Evolutionary conservation across 2,888 invertebrate genomes (phyloP).

Genomic region (Epinotia brunnichana): DNA sequence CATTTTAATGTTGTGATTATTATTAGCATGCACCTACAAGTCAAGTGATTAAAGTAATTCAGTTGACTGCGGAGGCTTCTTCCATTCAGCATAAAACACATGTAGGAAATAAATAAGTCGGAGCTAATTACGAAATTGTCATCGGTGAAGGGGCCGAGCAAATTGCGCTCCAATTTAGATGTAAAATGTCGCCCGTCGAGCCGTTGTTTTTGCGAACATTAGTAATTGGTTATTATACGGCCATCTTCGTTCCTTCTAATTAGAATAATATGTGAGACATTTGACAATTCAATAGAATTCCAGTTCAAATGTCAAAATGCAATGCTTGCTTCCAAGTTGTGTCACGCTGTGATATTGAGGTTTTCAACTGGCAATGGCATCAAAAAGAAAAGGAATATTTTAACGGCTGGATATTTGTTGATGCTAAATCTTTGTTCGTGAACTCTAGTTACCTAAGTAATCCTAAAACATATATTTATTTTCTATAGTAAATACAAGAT

Average conservation of each 20-base stretch:
- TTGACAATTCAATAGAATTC: slow-evolving; percentile 31
- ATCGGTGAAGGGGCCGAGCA: slow-evolving; percentile 62
- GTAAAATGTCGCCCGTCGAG: slow-evolving; percentile 62
- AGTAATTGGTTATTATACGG: slow-evolving; percentile 62
- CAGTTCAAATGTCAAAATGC: slow-evolving; percentile 29
- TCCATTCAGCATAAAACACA: slow-evolving; percentile 30
- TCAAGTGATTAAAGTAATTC: slow-evolving; percentile 25
- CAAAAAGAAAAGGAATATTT: too few relatives aligned
- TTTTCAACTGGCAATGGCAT: too few relatives aligned
- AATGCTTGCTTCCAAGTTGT: background rate
- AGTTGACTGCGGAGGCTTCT: slow-evolving; percentile 13
- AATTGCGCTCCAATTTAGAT: slow-evolving; percentile 73
- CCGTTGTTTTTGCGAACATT: slow-evolving; percentile 63
- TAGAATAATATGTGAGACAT: slow-evolving; percentile 48
- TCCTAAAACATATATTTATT: too few relatives aligned
- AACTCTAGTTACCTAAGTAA: too few relatives aligned
- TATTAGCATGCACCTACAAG: slow-evolving; percentile 4
- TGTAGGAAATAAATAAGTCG: slow-evolving; percentile 63
- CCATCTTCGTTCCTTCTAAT: slow-evolving; percentile 54
- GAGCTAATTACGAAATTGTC: slow-evolving; percentile 71
- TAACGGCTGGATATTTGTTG: too few relatives aligned
- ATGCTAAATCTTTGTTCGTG: too few relatives aligned
- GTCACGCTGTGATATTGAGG: background rate
- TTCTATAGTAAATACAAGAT: too few relatives aligned
- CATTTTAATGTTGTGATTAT: background rate